These are phyloP conservation scores for Brachyhypopomus gauderio DNA, from an alignment of 2,113 vertebrate species.

Conservation along the genomic window DNA sequence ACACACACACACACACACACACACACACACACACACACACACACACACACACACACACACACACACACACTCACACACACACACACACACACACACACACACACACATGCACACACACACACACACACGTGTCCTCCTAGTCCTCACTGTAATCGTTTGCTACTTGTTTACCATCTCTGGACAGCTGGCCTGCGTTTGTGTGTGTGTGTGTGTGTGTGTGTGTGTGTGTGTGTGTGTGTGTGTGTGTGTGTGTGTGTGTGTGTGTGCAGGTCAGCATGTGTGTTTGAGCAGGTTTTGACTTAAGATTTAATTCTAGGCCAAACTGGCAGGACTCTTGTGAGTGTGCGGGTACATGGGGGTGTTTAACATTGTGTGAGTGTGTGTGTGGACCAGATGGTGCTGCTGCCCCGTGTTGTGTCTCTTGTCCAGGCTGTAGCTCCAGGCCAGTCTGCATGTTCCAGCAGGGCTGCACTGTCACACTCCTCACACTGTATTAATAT, in stretches of 20 bases:
- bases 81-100: slow-evolving; percentile 4
- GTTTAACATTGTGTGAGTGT: slow-evolving; percentile 32
- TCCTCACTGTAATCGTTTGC: neutral
- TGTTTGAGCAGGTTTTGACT: slow-evolving; percentile 32
- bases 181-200: too few relatives aligned
- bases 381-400: slow-evolving; percentile 40
- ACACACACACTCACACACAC: neutral
- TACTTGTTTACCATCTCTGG: neutral
- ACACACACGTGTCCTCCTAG: neutral
- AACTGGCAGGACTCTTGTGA: slow-evolving; percentile 37
- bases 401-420: slow-evolving; percentile 27
- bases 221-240: neutral
- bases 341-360: slow-evolving; percentile 45
- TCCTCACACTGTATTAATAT: slow-evolving; percentile 44
- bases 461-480: slow-evolving; percentile 29
- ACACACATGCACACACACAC: neutral
- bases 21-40: neutral
- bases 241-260: slow-evolving; percentile 1
- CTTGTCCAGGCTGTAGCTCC: slow-evolving; percentile 12
- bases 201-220: too few relatives aligned
- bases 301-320: slow-evolving; percentile 25
- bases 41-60: neutral
- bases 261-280: neutral
- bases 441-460: slow-evolving; percentile 42
- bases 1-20: neutral